A percentile compares a stretch with the other conserved stretches of the same genome.
Evolutionary conservation across 2,797 vertebrate species (phyloP).

Genomic region (Hyperoplus lanceolatus): DNA sequence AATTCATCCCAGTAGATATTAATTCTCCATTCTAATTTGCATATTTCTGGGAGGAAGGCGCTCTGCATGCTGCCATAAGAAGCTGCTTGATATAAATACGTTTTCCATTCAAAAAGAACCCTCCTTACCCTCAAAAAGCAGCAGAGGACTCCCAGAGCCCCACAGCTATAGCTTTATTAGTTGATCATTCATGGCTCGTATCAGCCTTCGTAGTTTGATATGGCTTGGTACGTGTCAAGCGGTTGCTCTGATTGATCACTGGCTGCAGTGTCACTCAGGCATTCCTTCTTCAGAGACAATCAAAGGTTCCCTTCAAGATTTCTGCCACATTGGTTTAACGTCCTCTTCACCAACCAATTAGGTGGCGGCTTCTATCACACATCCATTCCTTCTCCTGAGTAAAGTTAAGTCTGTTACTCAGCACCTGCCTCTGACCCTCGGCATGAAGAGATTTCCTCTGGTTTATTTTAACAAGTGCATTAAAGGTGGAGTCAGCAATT

Average conservation of each 20-base stretch:
- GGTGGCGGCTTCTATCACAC: neutral
- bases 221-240: conserved; percentile 56
- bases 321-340: conserved; percentile 24
- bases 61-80: conserved; percentile 15
- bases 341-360: conserved; percentile 45
- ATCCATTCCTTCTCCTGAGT: neutral
- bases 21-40: conserved; percentile 57
- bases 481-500: no score
- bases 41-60: conserved; percentile 37
- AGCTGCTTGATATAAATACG: conserved; percentile 29
- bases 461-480: neutral
- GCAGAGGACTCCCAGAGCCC: conserved; percentile 46
- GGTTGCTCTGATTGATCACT: conserved; percentile 63
- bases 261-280: conserved; percentile 21
- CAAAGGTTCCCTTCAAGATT: conserved; percentile 21
- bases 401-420: neutral
- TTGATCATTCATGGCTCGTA: conserved; percentile 76
- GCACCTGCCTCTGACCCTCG: conserved; percentile 14
- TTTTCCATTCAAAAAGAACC: conserved; percentile 42
- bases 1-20: conserved; percentile 34
- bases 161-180: conserved; percentile 63
- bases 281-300: conserved; percentile 44
- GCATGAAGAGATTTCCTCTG: conserved; percentile 20
- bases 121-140: conserved; percentile 7
- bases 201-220: conserved; percentile 52